Evolutionary conservation across 2,113 vertebrate genomes (phyloP).

Genomic region (Cryptomyrus ogoouensis): DNA sequence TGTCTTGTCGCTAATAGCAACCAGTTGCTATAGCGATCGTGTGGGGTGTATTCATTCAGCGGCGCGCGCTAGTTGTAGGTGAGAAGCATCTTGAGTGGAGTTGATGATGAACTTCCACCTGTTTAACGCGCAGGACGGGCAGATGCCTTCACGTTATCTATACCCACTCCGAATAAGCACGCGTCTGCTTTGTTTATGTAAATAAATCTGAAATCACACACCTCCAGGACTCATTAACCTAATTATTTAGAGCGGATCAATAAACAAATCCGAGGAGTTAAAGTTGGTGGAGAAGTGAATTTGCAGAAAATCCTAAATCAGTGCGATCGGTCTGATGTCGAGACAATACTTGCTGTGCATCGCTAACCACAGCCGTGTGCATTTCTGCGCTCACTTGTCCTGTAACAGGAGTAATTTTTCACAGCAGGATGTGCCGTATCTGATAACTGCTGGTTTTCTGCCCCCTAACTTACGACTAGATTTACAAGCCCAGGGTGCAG

Average conservation of each 20-base stretch:
- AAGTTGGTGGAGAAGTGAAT: neutral
- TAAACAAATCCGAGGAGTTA: neutral
- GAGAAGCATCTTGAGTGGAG: slow-evolving; percentile 1
- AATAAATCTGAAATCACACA: neutral
- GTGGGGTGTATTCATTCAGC: slow-evolving; percentile 40
- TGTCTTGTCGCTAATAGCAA: slow-evolving; percentile 67
- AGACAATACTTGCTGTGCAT: neutral
- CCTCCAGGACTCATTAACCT: neutral
- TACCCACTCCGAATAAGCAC: neutral
- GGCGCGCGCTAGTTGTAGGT: neutral
- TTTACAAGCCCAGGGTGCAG: neutral
- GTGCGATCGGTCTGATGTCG: neutral
- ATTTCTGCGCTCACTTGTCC: neutral
- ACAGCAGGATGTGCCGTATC: neutral
- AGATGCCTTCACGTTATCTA: neutral
- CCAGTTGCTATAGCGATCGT: slow-evolving; percentile 73
- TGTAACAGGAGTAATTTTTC: slow-evolving; percentile 6
- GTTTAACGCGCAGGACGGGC: neutral
- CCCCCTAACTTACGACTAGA: neutral
- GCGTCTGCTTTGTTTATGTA: neutral
- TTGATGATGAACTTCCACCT: neutral
- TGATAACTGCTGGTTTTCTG: neutral
- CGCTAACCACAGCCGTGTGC: neutral
- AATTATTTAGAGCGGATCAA: neutral
- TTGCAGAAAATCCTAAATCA: neutral